A percentile compares a stretch with the other conserved stretches of the same genome.
Evolutionary conservation across 2,888 invertebrate species (phyloP).

Genomic region (Nemapogon koenigi): DNA sequence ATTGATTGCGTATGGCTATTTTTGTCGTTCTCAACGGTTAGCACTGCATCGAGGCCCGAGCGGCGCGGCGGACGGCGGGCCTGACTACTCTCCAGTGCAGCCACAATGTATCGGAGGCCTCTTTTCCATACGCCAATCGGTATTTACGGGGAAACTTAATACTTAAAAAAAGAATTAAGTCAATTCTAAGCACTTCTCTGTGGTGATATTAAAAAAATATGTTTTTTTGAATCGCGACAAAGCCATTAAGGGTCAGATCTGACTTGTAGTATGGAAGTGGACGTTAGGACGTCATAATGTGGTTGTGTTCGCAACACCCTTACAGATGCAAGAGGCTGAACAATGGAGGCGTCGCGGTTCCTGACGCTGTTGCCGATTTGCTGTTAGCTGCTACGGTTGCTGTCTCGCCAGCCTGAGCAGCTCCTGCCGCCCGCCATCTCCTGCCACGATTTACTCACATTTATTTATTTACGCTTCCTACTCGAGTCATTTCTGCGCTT

Average conservation of each 20-base stretch:
- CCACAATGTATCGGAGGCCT: slow-evolving; percentile 51
- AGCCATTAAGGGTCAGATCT: slow-evolving; percentile 46
- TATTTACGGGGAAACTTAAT: slow-evolving; percentile 64
- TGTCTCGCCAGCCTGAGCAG: slow-evolving; percentile 18
- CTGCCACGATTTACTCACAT: background rate
- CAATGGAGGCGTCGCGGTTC: slow-evolving; percentile 20
- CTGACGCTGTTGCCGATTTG: slow-evolving; percentile 10
- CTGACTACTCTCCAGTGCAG: slow-evolving; percentile 36
- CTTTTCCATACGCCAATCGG: slow-evolving; percentile 60
- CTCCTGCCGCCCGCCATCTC: slow-evolving; percentile 11
- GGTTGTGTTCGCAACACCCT: slow-evolving; percentile 63
- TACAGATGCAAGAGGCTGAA: slow-evolving; percentile 54
- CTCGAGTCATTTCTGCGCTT: slow-evolving; percentile 45
- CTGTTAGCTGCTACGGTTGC: slow-evolving; percentile 16
- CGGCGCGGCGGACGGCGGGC: slow-evolving; percentile 21
- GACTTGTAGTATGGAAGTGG: slow-evolving; percentile 57
- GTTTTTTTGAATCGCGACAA: slow-evolving; percentile 16
- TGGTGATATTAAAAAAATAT: too few species aligned
- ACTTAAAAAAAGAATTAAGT: too few species aligned
- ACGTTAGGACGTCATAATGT: slow-evolving; percentile 57
- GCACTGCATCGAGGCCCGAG: too few species aligned
- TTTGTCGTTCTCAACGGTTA: slow-evolving; percentile 62
- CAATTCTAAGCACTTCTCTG: too few species aligned
- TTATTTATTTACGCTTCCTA: slow-evolving; percentile 34
- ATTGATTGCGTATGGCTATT: slow-evolving; percentile 66